A percentile compares a stretch with the other conserved stretches of the same genome.
Evolutionary conservation across 2,888 invertebrate species (phyloP).

Genomic region (Lasioglossum morio): DNA sequence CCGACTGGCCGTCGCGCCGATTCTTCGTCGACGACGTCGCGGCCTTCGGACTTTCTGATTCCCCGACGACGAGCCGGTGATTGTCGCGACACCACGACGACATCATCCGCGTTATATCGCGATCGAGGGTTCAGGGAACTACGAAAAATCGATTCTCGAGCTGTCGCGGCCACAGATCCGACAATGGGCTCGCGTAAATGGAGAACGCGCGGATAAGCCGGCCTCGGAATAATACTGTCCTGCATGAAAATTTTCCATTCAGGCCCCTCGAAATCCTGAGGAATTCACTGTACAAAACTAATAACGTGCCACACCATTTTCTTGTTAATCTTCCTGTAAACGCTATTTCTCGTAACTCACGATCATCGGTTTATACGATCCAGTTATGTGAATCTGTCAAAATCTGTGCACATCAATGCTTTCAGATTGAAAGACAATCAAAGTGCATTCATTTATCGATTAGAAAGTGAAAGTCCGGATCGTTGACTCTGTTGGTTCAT

Average conservation of each 20-base stretch:
- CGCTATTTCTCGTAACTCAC: too few species aligned
- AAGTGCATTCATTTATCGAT: too few species aligned
- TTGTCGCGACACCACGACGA: conserved; percentile 38
- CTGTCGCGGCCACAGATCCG: conserved; percentile 40
- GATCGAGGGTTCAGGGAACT: conserved; percentile 30
- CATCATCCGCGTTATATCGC: conserved; percentile 21
- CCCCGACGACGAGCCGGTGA: conserved; percentile 28
- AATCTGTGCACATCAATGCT: too few species aligned
- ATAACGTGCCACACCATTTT: not conserved
- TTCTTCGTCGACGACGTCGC: conserved; percentile 15
- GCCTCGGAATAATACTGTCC: not conserved
- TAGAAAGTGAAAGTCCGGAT: too few species aligned
- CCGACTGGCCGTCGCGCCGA: conserved; percentile 39
- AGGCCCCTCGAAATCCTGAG: not conserved
- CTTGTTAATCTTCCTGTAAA: too few species aligned
- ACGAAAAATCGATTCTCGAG: conserved; percentile 34
- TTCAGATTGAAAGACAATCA: too few species aligned
- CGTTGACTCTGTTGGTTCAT: too few species aligned
- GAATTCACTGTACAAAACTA: not conserved
- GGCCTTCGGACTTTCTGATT: not conserved
- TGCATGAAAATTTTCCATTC: not conserved
- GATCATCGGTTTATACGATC: too few species aligned
- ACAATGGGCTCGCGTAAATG: conserved; percentile 25
- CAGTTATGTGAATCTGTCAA: too few species aligned
- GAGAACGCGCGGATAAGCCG: not conserved